Conservation (phyloP, 2,888 invertebrate species). For the Glyphotaelius pellucidus region DNA sequence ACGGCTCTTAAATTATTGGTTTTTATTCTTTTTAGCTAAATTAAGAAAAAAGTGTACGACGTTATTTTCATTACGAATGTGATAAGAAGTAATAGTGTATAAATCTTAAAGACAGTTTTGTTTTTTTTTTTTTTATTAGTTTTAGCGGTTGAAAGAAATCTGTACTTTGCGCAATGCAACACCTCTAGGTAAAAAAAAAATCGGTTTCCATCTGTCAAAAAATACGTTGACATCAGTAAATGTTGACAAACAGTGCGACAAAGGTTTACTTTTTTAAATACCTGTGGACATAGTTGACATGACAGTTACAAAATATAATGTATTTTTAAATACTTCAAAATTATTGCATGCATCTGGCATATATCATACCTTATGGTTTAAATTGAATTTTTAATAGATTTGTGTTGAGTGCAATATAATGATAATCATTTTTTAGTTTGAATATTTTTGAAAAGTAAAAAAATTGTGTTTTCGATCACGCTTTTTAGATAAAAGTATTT, state of each 20-base stretch:
- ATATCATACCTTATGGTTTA: too few species aligned
- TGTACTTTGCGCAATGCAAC: slow-evolving; percentile 41
- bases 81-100: not conserved
- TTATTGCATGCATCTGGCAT: too few species aligned
- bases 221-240: not conserved
- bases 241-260: not conserved
- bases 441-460: too few species aligned
- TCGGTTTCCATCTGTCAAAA: slow-evolving; percentile 8
- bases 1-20: slow-evolving; percentile 49
- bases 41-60: slow-evolving; percentile 24
- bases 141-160: not conserved
- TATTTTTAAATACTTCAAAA: too few species aligned
- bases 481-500: too few species aligned
- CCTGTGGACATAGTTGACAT: not conserved
- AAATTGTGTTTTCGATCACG: too few species aligned
- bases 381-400: too few species aligned
- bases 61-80: not conserved
- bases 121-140: not conserved
- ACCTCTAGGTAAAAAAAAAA: slow-evolving; percentile 18
- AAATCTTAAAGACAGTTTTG: not conserved
- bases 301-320: not conserved
- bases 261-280: not conserved
- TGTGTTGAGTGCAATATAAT: too few species aligned
- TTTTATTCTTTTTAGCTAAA: slow-evolving; percentile 23
- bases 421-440: too few species aligned